Evolutionary conservation across 2,113 vertebrate species (phyloP), one percentile per base, ranked within the genome.

Genomic region (Chaetorhynchus papuensis): DNA sequence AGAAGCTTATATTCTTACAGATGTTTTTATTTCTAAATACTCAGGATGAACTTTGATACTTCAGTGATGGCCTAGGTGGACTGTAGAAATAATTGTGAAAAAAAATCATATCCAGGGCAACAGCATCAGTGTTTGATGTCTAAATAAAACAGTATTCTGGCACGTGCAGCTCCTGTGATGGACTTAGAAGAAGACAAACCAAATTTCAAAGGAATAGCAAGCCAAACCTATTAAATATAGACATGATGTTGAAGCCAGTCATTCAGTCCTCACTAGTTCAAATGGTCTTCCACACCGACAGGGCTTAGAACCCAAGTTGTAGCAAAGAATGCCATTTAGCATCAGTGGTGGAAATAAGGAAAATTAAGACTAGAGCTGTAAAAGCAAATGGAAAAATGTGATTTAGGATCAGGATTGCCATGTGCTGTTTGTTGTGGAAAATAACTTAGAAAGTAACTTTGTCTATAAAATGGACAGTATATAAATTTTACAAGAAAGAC

Each of bases 211-310:
- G n/a, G 52, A 83, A 84, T 13, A 94, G 49, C 42, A 87, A 74
- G 89, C 59, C 83, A 96, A 95, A 91, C 12, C 39, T 89, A 71
- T 78, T 81, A 83, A 96, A 93, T 81, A 86, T 39, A 94, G 53
- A 54, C 21, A 77, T 39, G 31, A 42, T 83, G 47, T 83, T 93
- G 76, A 95, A 92, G 71, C 63, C 47, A 94, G 82, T 85, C 66
- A 50, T 93, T 94, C 76, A 78, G 27, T 89, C 60, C 72, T 64
- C 37, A 13, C 37, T 44, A 82, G 63, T 87, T 94, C 83, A 89
- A 94, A 82, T 44, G 42, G 83, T 79, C 85, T 83, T 93, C 80
- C 59, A 90, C 57, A 68, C 57, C 10, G 8, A 66, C 7, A 8
- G 50, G 37, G 24, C 63, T 86, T 94, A 83, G 63, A 94, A 85